Conservation (phyloP, 2,888 invertebrate species). For the Timema cristinae region DNA sequence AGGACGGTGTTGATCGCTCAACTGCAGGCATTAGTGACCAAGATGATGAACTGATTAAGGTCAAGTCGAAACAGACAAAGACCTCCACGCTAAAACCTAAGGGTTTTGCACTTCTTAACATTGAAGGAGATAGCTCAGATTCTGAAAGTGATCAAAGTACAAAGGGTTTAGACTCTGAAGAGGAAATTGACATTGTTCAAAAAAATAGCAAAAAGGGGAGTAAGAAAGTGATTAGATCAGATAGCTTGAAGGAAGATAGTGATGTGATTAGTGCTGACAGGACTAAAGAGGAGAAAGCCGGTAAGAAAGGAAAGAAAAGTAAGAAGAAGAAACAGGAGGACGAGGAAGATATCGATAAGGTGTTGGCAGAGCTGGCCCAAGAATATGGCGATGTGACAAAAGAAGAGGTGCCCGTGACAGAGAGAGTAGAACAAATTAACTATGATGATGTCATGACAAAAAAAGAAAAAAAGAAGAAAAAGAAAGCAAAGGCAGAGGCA, state of each 20-base stretch:
- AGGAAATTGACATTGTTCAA: constrained; percentile 6
- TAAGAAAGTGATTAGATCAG: background rate
- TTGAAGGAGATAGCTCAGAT: constrained; percentile 44
- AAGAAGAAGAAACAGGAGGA: constrained; percentile 68
- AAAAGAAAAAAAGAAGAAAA: constrained; percentile 32
- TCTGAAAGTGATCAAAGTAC: constrained; percentile 16
- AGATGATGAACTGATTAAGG: constrained; percentile 19
- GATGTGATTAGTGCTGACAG: background rate
- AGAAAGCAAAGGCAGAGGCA: constrained; percentile 38
- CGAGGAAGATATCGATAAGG: constrained; percentile 76
- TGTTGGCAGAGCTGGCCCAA: constrained; percentile 75
- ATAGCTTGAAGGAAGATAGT: constrained; percentile 7
- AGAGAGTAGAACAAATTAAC: constrained; percentile 33
- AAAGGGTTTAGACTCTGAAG: constrained; percentile 29
- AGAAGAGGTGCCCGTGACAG: constrained; percentile 42
- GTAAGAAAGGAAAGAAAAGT: constrained; percentile 35
- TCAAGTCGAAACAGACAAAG: constrained; percentile 15
- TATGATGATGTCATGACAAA: constrained; percentile 30
- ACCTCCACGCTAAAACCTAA: constrained; percentile 27
- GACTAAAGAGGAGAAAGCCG: constrained; percentile 26
- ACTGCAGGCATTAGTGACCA: constrained; percentile 21
- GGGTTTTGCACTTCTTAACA: constrained; percentile 64
- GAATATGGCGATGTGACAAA: constrained; percentile 68
- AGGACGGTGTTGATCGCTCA: constrained; percentile 22
- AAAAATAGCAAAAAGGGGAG: constrained; percentile 5